Base-by-base conservation (phyloP, 2,113 vertebrate species). In the Megalops atlanticus region DNA sequence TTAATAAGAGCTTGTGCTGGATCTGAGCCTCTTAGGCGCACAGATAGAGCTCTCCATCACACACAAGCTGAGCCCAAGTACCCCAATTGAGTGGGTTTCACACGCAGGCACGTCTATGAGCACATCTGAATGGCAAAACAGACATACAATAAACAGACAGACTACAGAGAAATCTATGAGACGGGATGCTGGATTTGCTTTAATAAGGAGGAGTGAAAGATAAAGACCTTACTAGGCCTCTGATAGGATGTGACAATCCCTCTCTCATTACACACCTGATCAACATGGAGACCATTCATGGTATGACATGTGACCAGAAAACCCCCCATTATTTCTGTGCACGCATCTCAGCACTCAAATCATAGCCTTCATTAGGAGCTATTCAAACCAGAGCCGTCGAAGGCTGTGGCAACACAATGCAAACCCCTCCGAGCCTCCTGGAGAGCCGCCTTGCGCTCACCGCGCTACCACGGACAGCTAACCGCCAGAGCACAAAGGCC, bases 181-280 rank as follows among this genome's bases (percentile, higher is more conserved):
- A n/a, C n/a, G n/a, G n/a, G n/a, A n/a, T n/a, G n/a, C n/a, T n/a
- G n/a, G n/a, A n/a, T n/a, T 24, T 58, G 52, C 24, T 24, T 4
- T n/a, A 27, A 27, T 64, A 64, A 64, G 58, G 58, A 64, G n/a
- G 58, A 3, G 58, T 27, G 12, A 64, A 64, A 10, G 58, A 10
- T 45, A 45, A 14, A 45, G 43, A 45, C 8, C 31, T 64, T 31
- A 64, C 58, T 69, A 74, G 79, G 49, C 83, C 39, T 80, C 41
- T 85, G 80, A 86, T 86, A 85, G 84, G 68, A 74, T 79, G 83
- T 45, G 45, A 82, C 27, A 80, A 72, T 31, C 74, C 74, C 76
- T 78, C 49, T 72, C 41, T 82, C 41, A 71, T 82, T 76, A 72
- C 71, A 68, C 7, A 71, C 78, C 83, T 80, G 84, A 80, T 85